Conservation (phyloP, 2,113 vertebrate species). For the Bubalus kerabau region DNA sequence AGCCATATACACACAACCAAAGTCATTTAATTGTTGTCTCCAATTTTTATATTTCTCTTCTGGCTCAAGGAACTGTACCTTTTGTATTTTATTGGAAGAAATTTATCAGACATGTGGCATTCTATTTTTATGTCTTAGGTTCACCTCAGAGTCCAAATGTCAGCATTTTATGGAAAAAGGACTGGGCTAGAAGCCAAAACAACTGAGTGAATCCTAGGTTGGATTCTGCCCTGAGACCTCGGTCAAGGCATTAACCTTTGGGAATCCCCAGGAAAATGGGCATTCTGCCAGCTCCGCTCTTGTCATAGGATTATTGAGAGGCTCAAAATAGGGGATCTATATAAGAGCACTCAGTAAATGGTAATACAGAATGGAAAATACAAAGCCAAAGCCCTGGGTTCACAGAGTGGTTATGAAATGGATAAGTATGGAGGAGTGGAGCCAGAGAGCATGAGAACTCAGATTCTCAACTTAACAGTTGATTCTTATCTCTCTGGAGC, state of each 20-base stretch:
- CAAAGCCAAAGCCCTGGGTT: background rate
- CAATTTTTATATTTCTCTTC: background rate
- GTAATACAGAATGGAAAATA: background rate
- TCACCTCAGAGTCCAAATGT: conserved; percentile 34
- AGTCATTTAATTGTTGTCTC: background rate
- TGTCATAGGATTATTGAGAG: background rate
- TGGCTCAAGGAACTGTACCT: background rate
- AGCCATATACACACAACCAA: background rate
- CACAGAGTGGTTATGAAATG: background rate
- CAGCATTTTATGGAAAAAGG: conserved; percentile 32
- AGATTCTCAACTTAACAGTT: background rate
- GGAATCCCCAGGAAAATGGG: background rate
- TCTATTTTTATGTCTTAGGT: conserved; percentile 47
- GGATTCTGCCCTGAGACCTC: background rate
- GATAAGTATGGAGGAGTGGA: background rate
- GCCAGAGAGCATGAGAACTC: background rate
- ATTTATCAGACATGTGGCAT: background rate
- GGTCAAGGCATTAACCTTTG: conserved; percentile 35
- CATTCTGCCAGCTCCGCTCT: background rate
- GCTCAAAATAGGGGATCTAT: background rate
- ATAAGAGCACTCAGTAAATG: background rate
- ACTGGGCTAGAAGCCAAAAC: conserved; percentile 27
- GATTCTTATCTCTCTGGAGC: background rate
- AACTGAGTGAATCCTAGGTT: background rate
- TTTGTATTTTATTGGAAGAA: conserved; percentile 24